Conservation (phyloP, 2,888 invertebrate species). For the Gisinianus flammeolus region DNA sequence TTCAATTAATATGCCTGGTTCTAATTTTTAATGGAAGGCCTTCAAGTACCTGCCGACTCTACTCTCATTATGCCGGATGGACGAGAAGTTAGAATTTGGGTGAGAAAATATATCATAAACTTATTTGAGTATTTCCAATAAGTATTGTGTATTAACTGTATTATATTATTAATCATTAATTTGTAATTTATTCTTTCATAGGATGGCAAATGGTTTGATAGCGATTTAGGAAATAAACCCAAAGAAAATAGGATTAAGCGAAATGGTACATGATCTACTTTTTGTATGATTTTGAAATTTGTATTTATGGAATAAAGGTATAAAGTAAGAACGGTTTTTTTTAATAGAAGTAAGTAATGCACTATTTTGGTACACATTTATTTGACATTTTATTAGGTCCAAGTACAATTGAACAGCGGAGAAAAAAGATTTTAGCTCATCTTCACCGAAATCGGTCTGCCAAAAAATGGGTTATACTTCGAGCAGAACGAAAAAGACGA, state of each 20-base stretch:
- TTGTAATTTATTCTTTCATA: constrained; percentile 6
- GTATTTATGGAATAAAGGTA: background rate
- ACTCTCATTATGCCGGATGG: constrained; percentile 47
- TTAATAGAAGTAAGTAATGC: no score
- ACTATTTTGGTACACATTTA: no score
- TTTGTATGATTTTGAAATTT: background rate
- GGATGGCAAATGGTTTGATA: constrained; percentile 38
- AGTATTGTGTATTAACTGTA: background rate
- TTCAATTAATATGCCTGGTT: no score
- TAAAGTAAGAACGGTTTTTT: background rate
- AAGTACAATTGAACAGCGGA: constrained; percentile 50
- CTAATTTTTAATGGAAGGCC: constrained; percentile 60
- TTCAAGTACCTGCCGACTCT: constrained; percentile 58
- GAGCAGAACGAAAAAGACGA: constrained; percentile 48
- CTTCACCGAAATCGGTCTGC: constrained; percentile 50
- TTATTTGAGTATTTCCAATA: background rate
- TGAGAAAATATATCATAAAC: background rate
- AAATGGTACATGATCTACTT: background rate
- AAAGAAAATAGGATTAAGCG: constrained; percentile 29
- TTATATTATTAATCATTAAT: background rate
- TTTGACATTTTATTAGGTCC: constrained; percentile 45
- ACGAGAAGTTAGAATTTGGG: constrained; percentile 37
- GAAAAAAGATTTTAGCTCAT: constrained; percentile 49
- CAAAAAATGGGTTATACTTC: constrained; percentile 53
- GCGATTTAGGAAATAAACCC: constrained; percentile 6